A percentile compares a stretch with the other conserved stretches of the same genome.
Evolutionary conservation across 2,113 vertebrate species (phyloP).

Genomic region (Cygnus atratus): DNA sequence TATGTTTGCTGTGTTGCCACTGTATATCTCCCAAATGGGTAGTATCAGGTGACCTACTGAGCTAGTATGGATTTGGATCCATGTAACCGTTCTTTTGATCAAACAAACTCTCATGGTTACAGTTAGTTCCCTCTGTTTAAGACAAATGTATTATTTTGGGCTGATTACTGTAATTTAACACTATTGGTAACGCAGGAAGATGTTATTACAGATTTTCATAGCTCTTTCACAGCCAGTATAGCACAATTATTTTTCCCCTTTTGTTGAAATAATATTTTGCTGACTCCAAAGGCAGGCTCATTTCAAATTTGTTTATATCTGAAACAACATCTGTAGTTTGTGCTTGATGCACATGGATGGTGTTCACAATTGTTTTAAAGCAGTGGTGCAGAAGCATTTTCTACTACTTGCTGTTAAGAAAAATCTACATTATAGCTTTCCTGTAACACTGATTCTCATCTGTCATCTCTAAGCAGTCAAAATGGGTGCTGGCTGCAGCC

Average conservation of each 20-base stretch:
- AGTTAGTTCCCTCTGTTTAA: neutral
- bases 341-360: neutral
- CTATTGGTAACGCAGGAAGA: neutral
- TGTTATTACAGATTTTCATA: neutral
- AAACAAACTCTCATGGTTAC: neutral
- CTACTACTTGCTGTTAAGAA: constrained; percentile 10
- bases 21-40: neutral
- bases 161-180: neutral
- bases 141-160: neutral
- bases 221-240: neutral
- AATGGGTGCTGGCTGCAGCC: neutral
- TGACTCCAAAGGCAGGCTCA: neutral
- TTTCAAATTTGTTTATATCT: neutral
- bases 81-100: neutral
- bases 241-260: neutral
- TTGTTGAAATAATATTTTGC: neutral
- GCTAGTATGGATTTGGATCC: neutral
- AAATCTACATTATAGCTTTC: neutral
- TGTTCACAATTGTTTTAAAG: neutral
- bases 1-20: neutral
- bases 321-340: neutral
- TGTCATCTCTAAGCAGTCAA: neutral
- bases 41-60: neutral
- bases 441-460: neutral
- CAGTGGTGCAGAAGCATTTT: neutral